Conservation (phyloP, 2,797 vertebrate species). For the Avahi laniger region DNA sequence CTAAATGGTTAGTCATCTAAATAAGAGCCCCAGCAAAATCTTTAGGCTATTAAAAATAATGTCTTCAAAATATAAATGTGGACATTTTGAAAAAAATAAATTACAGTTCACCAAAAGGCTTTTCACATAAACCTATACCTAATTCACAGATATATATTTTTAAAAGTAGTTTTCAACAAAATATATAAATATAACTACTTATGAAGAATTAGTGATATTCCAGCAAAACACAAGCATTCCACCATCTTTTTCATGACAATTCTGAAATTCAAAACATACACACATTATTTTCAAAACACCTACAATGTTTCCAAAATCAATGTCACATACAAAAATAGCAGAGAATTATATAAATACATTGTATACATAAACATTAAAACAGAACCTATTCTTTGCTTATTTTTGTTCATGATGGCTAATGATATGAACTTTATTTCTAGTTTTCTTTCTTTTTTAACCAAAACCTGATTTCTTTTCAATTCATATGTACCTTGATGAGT, state of each 20-base stretch:
- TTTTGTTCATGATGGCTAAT: not conserved
- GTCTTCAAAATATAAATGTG: not conserved
- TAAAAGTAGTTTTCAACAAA: slow-evolving; percentile 15
- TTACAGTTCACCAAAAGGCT: not conserved
- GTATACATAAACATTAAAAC: not conserved
- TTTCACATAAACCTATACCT: not conserved
- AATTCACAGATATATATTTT: not conserved
- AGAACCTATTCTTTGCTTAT: not conserved
- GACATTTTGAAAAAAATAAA: not conserved
- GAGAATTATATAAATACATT: not conserved
- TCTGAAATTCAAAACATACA: not conserved
- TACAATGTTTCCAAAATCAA: not conserved
- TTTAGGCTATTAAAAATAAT: not conserved
- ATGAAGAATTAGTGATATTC: not conserved
- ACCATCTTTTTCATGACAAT: not conserved
- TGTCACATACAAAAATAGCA: slow-evolving; percentile 40
- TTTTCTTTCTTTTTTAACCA: not conserved
- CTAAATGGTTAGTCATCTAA: not conserved
- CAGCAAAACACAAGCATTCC: not conserved
- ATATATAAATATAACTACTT: not conserved
- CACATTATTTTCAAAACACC: slow-evolving; percentile 21
- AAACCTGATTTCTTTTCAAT: slow-evolving; percentile 39
- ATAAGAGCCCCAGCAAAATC: not conserved
- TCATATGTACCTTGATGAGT: slow-evolving; percentile 58
- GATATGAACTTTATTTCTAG: slow-evolving; percentile 24